Evolutionary conservation across 1,140 invertebrate species (phyloP).

Genomic region (Littorina saxatilis): DNA sequence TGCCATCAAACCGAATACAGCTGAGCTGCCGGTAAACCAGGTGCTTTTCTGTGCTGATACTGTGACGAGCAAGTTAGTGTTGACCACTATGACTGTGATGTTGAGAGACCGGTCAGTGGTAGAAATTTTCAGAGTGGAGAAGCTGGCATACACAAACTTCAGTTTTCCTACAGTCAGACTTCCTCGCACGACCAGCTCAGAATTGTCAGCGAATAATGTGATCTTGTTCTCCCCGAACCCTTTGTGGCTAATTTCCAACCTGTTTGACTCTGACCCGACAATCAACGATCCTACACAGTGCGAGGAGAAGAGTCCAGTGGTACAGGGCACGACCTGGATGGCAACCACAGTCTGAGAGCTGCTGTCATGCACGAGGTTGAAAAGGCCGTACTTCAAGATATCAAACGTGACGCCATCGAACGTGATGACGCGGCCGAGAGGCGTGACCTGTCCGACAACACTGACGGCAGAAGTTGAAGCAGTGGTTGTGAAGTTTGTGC

Average conservation of each 20-base stretch:
- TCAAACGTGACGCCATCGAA: constrained; percentile 49
- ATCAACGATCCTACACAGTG: constrained; percentile 40
- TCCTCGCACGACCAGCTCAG: constrained; percentile 32
- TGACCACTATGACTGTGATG: constrained; percentile 34
- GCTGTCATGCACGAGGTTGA: constrained; percentile 35
- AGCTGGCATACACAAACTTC: constrained; percentile 30
- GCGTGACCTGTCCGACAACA: constrained; percentile 41
- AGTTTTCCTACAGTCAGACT: constrained; percentile 26
- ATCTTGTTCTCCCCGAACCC: constrained; percentile 38
- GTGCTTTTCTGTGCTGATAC: constrained; percentile 2
- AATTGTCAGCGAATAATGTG: constrained; percentile 31
- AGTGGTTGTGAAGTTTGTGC: constrained; percentile 26
- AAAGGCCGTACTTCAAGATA: constrained; percentile 33
- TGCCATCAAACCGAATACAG: constrained; percentile 42
- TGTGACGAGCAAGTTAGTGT: constrained; percentile 39
- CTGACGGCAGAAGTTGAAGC: not conserved
- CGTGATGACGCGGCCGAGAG: constrained; percentile 46
- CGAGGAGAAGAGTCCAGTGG: constrained; percentile 1
- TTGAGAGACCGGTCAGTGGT: constrained; percentile 26
- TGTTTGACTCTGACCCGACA: constrained; percentile 19
- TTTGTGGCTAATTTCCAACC: constrained; percentile 36
- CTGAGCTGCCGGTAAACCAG: constrained; percentile 12
- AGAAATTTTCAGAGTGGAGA: constrained; percentile 25
- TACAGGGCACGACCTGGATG: constrained; percentile 37
- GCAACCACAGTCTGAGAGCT: constrained; percentile 19